Evolutionary conservation across 2,113 vertebrate genomes (phyloP).

Genomic region (Phalacrocorax carbo): DNA sequence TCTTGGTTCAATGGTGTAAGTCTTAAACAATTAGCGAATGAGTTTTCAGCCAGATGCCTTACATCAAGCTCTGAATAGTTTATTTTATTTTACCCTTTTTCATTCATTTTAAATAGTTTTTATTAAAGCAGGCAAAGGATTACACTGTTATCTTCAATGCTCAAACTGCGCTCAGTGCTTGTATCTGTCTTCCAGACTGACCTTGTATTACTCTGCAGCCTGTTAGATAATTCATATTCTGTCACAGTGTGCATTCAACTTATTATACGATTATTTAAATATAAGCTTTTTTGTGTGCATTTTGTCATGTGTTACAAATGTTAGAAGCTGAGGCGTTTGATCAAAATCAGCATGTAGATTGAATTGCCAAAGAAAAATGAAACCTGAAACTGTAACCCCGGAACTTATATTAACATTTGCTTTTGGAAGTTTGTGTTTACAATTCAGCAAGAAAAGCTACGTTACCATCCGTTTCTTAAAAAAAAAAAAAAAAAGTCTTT

Average conservation of each 20-base stretch:
- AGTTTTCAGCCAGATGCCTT: not conserved
- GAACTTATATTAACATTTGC: not conserved
- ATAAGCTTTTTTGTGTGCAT: not conserved
- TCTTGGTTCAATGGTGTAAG: not conserved
- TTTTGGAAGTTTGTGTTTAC: not conserved
- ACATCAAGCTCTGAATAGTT: not conserved
- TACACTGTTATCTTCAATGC: not conserved
- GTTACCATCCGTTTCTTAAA: not conserved
- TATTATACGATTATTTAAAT: not conserved
- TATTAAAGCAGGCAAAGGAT: not conserved
- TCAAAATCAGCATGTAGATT: not conserved
- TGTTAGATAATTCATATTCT: constrained; percentile 3
- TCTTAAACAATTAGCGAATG: not conserved
- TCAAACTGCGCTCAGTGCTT: not conserved
- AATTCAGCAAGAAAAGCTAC: not conserved
- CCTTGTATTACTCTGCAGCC: not conserved
- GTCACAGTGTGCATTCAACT: not conserved
- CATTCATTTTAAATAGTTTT: not conserved
- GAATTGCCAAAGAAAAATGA: constrained; percentile 5
- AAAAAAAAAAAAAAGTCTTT: not conserved
- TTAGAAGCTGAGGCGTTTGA: not conserved
- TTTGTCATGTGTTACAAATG: not conserved
- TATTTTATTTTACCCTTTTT: not conserved
- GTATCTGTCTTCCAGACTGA: not conserved
- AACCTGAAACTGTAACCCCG: not conserved